These are phyloP conservation scores for Serilophus lunatus DNA, from an alignment of 2,113 vertebrate species.

Conservation along the genomic window DNA sequence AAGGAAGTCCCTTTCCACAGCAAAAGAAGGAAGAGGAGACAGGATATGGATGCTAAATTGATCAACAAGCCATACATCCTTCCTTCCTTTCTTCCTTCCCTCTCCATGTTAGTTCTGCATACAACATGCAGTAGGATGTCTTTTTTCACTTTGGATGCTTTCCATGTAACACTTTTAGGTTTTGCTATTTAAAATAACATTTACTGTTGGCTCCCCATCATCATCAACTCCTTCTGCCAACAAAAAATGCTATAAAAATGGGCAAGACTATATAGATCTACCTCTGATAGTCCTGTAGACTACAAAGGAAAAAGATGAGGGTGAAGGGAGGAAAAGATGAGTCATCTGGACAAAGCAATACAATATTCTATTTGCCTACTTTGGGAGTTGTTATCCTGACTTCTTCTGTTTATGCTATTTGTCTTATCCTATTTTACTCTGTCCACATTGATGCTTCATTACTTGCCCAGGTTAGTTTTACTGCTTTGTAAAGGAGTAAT, in stretches of 20 bases:
- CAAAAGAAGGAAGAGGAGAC: slow-evolving; percentile 28
- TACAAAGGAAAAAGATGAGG: background rate
- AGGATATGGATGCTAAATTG: slow-evolving; percentile 32
- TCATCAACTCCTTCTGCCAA: background rate
- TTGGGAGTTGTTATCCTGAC: background rate
- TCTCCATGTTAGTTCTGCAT: background rate
- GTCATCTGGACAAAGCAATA: background rate
- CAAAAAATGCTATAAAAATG: background rate
- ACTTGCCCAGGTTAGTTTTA: background rate
- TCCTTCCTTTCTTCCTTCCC: slow-evolving; percentile 12
- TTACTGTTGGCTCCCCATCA: background rate
- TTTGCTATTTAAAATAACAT: slow-evolving; percentile 6
- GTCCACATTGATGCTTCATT: background rate
- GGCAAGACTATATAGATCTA: background rate
- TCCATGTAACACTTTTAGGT: background rate
- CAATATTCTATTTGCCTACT: background rate
- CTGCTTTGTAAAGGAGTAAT: background rate
- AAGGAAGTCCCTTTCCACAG: slow-evolving; percentile 33
- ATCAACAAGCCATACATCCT: background rate
- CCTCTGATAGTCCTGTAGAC: background rate
- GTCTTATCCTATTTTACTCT: background rate
- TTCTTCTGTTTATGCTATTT: background rate
- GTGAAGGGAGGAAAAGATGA: background rate
- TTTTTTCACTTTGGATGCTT: slow-evolving; percentile 13
- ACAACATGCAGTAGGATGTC: background rate